Conservation (phyloP, 2,113 vertebrate species). For the Phasianus colchicus region DNA sequence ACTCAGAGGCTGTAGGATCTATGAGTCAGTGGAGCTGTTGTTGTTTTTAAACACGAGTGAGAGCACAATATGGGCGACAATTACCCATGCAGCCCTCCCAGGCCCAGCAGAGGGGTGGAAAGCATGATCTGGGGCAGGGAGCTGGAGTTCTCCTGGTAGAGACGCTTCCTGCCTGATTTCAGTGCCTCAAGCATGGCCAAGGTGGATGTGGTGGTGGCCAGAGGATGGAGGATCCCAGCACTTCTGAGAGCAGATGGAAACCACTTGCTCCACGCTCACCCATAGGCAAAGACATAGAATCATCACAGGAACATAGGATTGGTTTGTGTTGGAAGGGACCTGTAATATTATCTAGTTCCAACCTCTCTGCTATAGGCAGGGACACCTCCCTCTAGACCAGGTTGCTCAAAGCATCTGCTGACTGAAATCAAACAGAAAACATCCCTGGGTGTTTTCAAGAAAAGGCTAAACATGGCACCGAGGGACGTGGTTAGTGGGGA, state of each 20-base stretch:
- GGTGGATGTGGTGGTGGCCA: accelerated
- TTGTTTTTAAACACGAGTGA: slow-evolving; percentile 48
- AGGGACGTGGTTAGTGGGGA: too few species aligned
- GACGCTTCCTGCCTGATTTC: not conserved
- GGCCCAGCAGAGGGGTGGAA: not conserved
- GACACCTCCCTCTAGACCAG: too few species aligned
- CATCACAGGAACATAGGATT: too few species aligned
- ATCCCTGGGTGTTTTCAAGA: too few species aligned
- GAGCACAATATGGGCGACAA: slow-evolving; percentile 48
- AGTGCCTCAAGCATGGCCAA: not conserved
- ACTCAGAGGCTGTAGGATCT: slow-evolving; percentile 69
- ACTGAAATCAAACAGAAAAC: not conserved
- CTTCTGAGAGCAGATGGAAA: accelerated
- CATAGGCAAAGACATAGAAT: not conserved
- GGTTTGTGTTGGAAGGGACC: too few species aligned
- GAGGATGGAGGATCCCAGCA: not conserved
- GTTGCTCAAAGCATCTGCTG: not conserved
- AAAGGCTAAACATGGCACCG: too few species aligned
- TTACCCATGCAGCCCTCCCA: not conserved
- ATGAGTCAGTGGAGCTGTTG: slow-evolving; percentile 70
- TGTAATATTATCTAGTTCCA: too few species aligned
- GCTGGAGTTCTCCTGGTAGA: not conserved
- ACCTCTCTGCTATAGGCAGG: too few species aligned
- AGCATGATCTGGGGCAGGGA: not conserved
- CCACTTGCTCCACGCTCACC: accelerated